These are phyloP conservation scores for Cetoscarus ocellatus DNA, from an alignment of 2,797 vertebrate genomes.

Conservation along the genomic window DNA sequence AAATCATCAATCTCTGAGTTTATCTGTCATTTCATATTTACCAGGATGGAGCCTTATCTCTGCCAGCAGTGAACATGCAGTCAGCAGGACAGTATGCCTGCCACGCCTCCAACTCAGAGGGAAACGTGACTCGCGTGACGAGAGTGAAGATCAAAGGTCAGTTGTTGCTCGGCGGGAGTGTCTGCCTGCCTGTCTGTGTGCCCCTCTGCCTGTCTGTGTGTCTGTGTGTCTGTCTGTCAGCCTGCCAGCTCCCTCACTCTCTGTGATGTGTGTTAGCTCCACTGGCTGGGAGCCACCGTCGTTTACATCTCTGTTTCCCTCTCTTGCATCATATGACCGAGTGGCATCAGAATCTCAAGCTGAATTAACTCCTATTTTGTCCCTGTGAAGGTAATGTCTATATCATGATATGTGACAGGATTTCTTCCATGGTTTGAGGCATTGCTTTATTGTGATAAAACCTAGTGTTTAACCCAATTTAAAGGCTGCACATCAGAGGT, in stretches of 20 bases:
- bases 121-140: slow-evolving; percentile 85
- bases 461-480: slow-evolving; percentile 12
- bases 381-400: slow-evolving; percentile 28
- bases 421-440: slow-evolving; percentile 17
- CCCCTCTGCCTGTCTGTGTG: slow-evolving; percentile 2
- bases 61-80: slow-evolving; percentile 79
- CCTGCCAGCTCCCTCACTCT: slow-evolving; percentile 23
- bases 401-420: slow-evolving; percentile 42
- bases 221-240: slow-evolving; percentile 4
- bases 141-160: slow-evolving; percentile 93
- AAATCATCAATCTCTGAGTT: slow-evolving; percentile 2
- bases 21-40: slow-evolving; percentile 78
- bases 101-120: slow-evolving; percentile 91
- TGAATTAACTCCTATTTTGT: slow-evolving; percentile 32
- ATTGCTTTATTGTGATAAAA: slow-evolving; percentile 25
- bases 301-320: slow-evolving; percentile 71
- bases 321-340: slow-evolving; percentile 72
- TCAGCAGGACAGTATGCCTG: slow-evolving; percentile 90
- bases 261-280: slow-evolving; percentile 46
- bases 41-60: slow-evolving; percentile 86
- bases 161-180: slow-evolving; percentile 33
- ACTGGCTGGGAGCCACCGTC: slow-evolving; percentile 46
- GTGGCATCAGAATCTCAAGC: slow-evolving; percentile 42
- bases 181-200: slow-evolving; percentile 1
- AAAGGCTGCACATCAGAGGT: not conserved